Evolutionary conservation across 2,113 vertebrate genomes (phyloP).

Genomic region (Cairina moschata): DNA sequence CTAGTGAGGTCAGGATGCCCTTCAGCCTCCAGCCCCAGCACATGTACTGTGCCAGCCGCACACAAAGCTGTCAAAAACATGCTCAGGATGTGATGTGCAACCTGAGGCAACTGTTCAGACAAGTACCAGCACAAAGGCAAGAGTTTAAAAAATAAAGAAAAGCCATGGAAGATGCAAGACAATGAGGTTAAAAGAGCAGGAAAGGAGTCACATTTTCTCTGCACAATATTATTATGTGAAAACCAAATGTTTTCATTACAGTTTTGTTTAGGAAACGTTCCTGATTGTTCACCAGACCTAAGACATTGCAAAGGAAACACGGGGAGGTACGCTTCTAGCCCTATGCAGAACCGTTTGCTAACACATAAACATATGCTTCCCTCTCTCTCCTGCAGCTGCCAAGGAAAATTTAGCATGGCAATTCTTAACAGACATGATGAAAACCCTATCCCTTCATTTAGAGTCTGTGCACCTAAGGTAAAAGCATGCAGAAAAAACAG

Average conservation of each 20-base stretch:
- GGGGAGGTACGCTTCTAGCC: not conserved
- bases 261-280: not conserved
- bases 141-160: not conserved
- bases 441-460: not conserved
- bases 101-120: not conserved
- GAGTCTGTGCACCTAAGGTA: not conserved
- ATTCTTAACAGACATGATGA: not conserved
- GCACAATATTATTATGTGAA: not conserved
- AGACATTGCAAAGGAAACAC: not conserved
- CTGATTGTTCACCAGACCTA: not conserved
- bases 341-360: not conserved
- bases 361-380: not conserved
- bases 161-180: not conserved
- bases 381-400: not conserved
- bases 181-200: not conserved
- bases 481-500: not conserved
- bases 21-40: not conserved
- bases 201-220: not conserved
- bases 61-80: not conserved
- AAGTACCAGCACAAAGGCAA: not conserved
- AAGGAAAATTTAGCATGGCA: not conserved
- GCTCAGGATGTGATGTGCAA: not conserved
- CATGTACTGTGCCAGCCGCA: rapidly evolving
- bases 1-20: not conserved
- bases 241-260: not conserved